phyloP scores from a whole-genome alignment of 2,888 invertebrate genomes.

The Tiliacea aurago region DNA sequence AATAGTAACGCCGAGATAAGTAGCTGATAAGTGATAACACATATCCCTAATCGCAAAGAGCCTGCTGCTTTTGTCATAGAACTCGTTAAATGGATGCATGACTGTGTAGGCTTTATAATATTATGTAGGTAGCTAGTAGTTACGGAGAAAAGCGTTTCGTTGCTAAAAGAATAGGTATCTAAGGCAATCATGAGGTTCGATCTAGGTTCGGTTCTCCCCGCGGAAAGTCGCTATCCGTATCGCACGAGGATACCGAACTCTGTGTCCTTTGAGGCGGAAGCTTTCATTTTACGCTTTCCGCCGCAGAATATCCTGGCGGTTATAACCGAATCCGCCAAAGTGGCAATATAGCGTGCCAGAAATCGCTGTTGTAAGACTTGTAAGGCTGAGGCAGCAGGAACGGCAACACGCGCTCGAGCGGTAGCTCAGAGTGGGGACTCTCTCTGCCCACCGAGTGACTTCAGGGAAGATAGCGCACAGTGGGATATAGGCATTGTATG shows the following conservation, averaged over 20 bases:
- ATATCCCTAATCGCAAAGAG: neutral
- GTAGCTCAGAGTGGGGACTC: neutral
- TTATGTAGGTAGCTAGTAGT: neutral
- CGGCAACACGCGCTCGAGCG: neutral
- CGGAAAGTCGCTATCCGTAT: neutral
- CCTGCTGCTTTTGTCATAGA: slow-evolving; percentile 12
- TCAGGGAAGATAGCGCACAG: too few species aligned
- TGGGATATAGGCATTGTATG: too few species aligned
- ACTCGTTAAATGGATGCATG: neutral
- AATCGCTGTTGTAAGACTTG: neutral
- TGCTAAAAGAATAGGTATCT: neutral
- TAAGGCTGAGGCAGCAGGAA: neutral
- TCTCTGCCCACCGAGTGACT: too few species aligned
- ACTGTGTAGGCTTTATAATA: neutral
- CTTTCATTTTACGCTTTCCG: neutral
- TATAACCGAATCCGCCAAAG: neutral
- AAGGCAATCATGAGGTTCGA: neutral
- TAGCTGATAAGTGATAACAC: slow-evolving; percentile 7
- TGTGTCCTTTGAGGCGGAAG: neutral
- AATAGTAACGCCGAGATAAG: neutral
- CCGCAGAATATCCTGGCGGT: neutral
- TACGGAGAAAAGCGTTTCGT: neutral
- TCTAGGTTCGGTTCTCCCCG: neutral
- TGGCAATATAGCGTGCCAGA: too few species aligned
- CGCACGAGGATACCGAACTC: neutral